These are phyloP conservation scores for Coenonympha arcania DNA, from an alignment of 2,888 invertebrate species.

Conservation along the genomic window DNA sequence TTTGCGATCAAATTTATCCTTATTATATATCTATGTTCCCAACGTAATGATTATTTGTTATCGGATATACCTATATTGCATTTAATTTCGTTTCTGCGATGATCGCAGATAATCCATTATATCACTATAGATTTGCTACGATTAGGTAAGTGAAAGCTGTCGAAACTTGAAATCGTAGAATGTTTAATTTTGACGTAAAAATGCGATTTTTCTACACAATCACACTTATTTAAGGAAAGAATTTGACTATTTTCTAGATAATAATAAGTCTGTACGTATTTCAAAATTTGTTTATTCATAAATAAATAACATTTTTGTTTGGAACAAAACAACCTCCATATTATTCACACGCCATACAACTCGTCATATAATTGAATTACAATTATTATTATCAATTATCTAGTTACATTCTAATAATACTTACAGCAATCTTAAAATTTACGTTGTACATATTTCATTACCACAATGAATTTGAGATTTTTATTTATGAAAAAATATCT, in stretches of 20 bases:
- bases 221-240: neutral
- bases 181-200: no score
- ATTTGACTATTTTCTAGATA: conserved; percentile 10
- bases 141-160: no score
- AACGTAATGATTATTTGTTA: no score
- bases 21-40: no score
- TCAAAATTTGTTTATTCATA: conserved; percentile 74
- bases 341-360: conserved; percentile 70
- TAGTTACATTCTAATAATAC: conserved; percentile 73
- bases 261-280: conserved; percentile 48
- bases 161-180: no score
- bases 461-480: conserved; percentile 73
- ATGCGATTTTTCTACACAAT: neutral
- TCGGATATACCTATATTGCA: no score
- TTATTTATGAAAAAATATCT: conserved; percentile 58
- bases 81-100: no score
- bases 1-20: no score
- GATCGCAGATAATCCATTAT: no score
- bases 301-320: conserved; percentile 75
- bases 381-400: conserved; percentile 66
- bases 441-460: conserved; percentile 71
- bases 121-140: no score
- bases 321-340: conserved; percentile 73
- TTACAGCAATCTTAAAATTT: conserved; percentile 71
- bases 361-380: conserved; percentile 69